phyloP scores from a whole-genome alignment of 1,140 invertebrate species.

The Drosophila santomea region DNA sequence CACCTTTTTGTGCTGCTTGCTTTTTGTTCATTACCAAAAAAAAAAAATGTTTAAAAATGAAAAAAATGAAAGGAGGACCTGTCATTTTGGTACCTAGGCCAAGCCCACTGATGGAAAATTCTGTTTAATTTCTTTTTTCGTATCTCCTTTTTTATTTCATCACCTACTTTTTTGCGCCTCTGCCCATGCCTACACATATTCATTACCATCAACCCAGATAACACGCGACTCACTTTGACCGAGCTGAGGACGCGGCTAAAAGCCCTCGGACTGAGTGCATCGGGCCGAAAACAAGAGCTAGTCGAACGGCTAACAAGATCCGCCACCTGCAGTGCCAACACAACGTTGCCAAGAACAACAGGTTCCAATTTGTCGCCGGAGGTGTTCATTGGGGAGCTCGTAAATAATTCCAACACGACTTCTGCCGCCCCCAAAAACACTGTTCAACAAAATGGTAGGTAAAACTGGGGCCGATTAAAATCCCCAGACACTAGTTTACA shows the following conservation, averaged over 20 bases:
- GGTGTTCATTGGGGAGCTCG: constrained; percentile 42
- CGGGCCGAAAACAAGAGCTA: constrained; percentile 64
- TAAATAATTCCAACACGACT: constrained; percentile 49
- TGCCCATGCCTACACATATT: constrained; percentile 26
- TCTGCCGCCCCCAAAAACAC: constrained; percentile 22
- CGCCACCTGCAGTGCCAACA: constrained; percentile 3
- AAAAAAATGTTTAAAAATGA: not conserved
- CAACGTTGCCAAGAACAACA: constrained; percentile 20
- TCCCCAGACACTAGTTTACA: constrained; percentile 25
- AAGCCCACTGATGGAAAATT: constrained; percentile 36
- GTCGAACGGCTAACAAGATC: constrained; percentile 64
- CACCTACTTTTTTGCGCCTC: constrained; percentile 54
- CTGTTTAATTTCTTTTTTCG: constrained; percentile 46
- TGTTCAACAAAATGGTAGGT: constrained; percentile 49
- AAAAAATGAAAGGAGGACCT: constrained; percentile 8
- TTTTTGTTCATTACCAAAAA: constrained; percentile 55
- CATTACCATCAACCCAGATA: constrained; percentile 51
- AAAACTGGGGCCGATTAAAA: not conserved
- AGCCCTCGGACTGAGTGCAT: constrained; percentile 60
- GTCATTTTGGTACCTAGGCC: constrained; percentile 27
- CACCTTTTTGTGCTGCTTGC: constrained; percentile 39
- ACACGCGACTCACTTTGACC: constrained; percentile 60
- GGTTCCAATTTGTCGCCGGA: constrained; percentile 57
- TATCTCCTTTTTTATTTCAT: constrained; percentile 59
- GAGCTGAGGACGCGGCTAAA: constrained; percentile 69